Conservation (phyloP, 2,113 vertebrate genomes). For the Misgurnus mizolepis region DNA sequence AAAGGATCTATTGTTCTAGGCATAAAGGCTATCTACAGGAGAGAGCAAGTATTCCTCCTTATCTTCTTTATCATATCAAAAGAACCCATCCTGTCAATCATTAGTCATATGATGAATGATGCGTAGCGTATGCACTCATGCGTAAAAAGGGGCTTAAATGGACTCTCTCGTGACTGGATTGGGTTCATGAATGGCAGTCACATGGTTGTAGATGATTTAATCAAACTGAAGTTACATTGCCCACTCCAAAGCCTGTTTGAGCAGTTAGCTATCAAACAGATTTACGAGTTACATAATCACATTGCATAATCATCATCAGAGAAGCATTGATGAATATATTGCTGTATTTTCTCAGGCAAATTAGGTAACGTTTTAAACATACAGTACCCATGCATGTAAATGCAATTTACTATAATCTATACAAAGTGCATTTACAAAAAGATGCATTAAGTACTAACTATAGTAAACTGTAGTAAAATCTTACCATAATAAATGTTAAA, state of each 20-base stretch:
- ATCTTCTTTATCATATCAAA: not conserved
- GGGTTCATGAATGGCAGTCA: not conserved
- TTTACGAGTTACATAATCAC: slow-evolving; percentile 13
- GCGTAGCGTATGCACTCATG: not conserved
- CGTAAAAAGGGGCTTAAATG: not conserved
- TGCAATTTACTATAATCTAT: too few species aligned
- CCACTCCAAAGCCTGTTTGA: not conserved
- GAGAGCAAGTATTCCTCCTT: not conserved
- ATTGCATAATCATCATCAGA: slow-evolving; percentile 18
- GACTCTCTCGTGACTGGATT: not conserved
- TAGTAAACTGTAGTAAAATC: too few species aligned
- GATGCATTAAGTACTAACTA: too few species aligned
- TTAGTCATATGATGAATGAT: slow-evolving; percentile 1
- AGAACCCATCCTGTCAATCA: not conserved
- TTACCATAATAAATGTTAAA: too few species aligned
- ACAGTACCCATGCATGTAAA: not conserved
- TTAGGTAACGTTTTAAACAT: not conserved
- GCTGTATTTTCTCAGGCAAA: not conserved
- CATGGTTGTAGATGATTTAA: not conserved
- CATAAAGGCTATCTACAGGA: not conserved
- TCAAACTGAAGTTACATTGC: not conserved
- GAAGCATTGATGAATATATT: not conserved
- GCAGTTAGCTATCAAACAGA: not conserved
- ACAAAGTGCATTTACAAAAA: too few species aligned
- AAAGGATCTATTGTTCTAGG: slow-evolving; percentile 16